Conservation (phyloP, 2,797 vertebrate species). For the Bradypus variegatus region DNA sequence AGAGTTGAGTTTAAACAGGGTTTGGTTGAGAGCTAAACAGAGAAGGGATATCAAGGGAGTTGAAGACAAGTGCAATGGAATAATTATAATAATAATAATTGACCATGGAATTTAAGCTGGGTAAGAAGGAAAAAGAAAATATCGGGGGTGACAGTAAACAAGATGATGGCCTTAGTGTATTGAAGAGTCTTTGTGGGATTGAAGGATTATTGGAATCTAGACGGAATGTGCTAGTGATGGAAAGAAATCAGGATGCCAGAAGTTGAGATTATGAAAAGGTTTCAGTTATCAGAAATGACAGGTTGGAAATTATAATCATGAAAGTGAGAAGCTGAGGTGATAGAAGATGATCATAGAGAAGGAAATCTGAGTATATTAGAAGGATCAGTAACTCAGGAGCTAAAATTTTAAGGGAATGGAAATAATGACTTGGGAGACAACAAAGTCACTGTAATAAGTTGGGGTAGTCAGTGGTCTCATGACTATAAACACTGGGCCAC, state of each 20-base stretch:
- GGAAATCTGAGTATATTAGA: not conserved
- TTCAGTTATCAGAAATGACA: not conserved
- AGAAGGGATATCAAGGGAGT: not conserved
- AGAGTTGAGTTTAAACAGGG: slow-evolving; percentile 13
- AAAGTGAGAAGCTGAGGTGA: not conserved
- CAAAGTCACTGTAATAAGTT: not conserved
- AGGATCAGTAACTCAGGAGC: not conserved
- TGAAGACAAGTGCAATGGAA: not conserved
- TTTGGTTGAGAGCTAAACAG: not conserved
- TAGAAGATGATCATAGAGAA: not conserved
- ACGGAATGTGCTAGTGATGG: not conserved
- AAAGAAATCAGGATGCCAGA: not conserved
- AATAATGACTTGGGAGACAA: not conserved
- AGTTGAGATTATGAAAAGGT: not conserved
- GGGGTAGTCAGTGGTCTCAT: not conserved
- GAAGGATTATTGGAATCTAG: not conserved
- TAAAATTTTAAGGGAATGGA: slow-evolving; percentile 16
- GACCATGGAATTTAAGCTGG: not conserved
- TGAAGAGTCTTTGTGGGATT: not conserved
- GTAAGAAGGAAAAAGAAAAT: slow-evolving; percentile 1
- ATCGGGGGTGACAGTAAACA: not conserved
- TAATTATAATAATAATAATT: not conserved
- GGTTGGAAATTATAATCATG: not conserved
- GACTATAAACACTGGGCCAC: not conserved
- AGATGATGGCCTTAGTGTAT: not conserved